Conservation (phyloP, 1,140 invertebrate species). For the Achatina immaculata region DNA sequence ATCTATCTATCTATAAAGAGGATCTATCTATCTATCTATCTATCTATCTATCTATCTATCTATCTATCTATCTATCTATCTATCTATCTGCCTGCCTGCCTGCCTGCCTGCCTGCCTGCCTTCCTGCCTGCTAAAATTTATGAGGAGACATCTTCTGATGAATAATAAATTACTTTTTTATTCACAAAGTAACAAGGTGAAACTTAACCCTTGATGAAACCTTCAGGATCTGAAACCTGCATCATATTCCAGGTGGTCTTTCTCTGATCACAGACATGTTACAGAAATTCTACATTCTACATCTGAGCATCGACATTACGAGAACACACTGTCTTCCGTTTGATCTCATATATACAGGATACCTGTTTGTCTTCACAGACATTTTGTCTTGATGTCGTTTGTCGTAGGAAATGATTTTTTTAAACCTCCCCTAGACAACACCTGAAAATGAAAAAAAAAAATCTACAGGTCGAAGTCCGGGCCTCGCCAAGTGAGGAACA, state of each 20-base stretch:
- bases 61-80: neutral
- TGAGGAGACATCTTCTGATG: neutral
- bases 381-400: neutral
- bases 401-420: neutral
- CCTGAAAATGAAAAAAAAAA: too few species aligned
- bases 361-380: neutral
- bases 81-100: too few species aligned
- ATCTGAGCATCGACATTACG: too few species aligned
- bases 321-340: neutral
- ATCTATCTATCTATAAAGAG: neutral
- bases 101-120: neutral
- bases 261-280: too few species aligned
- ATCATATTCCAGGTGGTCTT: too few species aligned
- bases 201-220: too few species aligned
- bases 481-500: neutral
- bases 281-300: too few species aligned
- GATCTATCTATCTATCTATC: slow-evolving; percentile 8
- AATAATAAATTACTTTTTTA: too few species aligned
- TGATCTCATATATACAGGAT: neutral
- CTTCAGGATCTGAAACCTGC: too few species aligned
- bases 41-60: neutral
- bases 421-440: too few species aligned
- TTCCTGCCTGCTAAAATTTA: neutral
- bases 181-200: too few species aligned
- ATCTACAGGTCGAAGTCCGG: neutral